Base-by-base conservation (phyloP, 1,140 invertebrate species). In the Cephus cinctus region DNA sequence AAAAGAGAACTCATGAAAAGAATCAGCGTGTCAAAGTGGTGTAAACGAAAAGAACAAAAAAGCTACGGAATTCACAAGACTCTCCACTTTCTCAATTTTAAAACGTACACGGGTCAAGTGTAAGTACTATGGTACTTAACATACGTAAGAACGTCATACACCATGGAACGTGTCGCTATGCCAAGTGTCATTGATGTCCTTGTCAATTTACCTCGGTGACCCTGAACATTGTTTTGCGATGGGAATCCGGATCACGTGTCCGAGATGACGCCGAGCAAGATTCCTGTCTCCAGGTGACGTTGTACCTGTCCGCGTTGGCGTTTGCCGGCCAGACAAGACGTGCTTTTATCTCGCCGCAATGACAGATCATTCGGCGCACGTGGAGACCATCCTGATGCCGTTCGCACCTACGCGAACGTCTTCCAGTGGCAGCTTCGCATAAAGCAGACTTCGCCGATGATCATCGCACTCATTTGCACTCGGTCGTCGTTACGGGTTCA, bases 311-410 rank as follows among this genome's bases (percentile, higher is more conserved):
- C 3, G 48, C 56, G 1, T 61, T 39, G 5, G 32, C 16, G 38
- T 55, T 55, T 4, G 36, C 23, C 5, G 65, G 51, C 66, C 65
- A 69, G 11, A 61, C 56, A 5, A 69, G 12, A n/a, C 57, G 55
- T 12, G 51, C 65, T 27, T 53, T 52, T 31, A 69, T 47, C 8
- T 63, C 57, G 1, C 47, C 59, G 19, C 65, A 61, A 11, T 52
- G 54, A 34, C 65, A 69, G 31, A 50, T 64, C 47, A 67, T 54
- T 38, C 56, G 53, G 15, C 59, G 53, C n/a, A 67, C 49, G 12
- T 57, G 58, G 23, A 69, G 56, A 11, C 57, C 56, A 11, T 27
- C 47, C 18, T 64, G 50, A 35, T 47, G 54, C 14, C 47, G 39
- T 30, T 62, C 59, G 52, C 65, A 67, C 32, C 56, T 65, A 32